Percentiles rank a stretch among this genome's conserved stretches.
Conservation (phyloP, 2,888 invertebrate genomes). For the Xylocampa areola region DNA sequence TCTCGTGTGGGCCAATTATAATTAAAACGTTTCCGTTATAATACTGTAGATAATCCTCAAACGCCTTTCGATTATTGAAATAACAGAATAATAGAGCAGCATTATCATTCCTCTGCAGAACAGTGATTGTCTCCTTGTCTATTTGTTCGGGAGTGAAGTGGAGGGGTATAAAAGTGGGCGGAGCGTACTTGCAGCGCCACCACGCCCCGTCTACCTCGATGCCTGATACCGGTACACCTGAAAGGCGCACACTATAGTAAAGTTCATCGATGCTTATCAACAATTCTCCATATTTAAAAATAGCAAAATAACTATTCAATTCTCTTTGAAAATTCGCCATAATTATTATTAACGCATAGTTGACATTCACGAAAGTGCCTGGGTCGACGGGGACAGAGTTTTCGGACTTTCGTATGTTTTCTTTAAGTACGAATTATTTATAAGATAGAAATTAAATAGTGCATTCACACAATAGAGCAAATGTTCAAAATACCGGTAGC, state of each 20-base stretch:
- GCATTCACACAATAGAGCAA: neutral
- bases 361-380: too few species aligned
- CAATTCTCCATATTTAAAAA: too few species aligned
- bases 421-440: too few species aligned
- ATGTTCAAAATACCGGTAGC: slow-evolving; percentile 88
- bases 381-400: too few species aligned
- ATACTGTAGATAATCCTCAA: slow-evolving; percentile 91
- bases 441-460: too few species aligned
- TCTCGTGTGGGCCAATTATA: slow-evolving; percentile 93
- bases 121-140: slow-evolving; percentile 73
- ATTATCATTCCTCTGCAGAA: slow-evolving; percentile 77
- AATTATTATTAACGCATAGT: too few species aligned
- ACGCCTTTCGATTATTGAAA: slow-evolving; percentile 93
- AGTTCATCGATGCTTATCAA: too few species aligned
- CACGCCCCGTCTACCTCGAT: slow-evolving; percentile 94
- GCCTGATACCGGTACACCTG: slow-evolving; percentile 91
- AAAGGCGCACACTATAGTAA: too few species aligned
- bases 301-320: too few species aligned
- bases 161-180: slow-evolving; percentile 92
- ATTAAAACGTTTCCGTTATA: slow-evolving; percentile 92
- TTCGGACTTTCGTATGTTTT: too few species aligned
- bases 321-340: too few species aligned
- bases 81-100: slow-evolving; percentile 94
- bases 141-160: slow-evolving; percentile 85
- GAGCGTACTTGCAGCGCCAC: slow-evolving; percentile 94